Evolutionary conservation across 2,797 vertebrate genomes (phyloP).

Genomic region (Sebastes goodei): DNA sequence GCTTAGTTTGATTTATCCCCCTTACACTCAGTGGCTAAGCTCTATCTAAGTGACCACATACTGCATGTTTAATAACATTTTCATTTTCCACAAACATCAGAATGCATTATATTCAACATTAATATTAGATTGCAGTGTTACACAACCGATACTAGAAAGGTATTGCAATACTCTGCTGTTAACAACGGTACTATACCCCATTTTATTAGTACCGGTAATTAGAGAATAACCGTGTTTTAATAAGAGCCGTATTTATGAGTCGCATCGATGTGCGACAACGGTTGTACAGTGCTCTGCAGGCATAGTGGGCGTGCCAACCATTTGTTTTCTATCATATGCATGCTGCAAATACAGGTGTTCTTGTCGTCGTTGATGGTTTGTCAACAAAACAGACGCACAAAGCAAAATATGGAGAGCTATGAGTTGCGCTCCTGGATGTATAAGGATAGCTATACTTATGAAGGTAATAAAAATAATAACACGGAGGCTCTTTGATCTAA

Average conservation of each 20-base stretch:
- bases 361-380: rapidly evolving
- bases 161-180: no score
- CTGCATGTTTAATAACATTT: background rate
- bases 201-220: background rate
- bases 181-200: background rate
- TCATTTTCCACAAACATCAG: background rate
- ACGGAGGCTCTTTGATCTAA: no score
- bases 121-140: background rate
- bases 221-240: background rate
- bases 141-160: background rate
- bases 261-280: background rate
- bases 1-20: background rate
- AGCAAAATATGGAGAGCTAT: no score
- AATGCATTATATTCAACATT: background rate
- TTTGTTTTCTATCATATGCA: background rate
- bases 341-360: background rate
- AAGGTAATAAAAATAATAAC: no score
- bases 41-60: background rate
- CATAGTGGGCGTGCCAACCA: background rate
- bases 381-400: background rate
- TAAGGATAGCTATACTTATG: no score
- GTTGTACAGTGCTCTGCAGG: no score
- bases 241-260: background rate
- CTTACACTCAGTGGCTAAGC: background rate
- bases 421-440: no score